Evolutionary conservation across 2,888 invertebrate species (phyloP).

Genomic region (Belgica antarctica): DNA sequence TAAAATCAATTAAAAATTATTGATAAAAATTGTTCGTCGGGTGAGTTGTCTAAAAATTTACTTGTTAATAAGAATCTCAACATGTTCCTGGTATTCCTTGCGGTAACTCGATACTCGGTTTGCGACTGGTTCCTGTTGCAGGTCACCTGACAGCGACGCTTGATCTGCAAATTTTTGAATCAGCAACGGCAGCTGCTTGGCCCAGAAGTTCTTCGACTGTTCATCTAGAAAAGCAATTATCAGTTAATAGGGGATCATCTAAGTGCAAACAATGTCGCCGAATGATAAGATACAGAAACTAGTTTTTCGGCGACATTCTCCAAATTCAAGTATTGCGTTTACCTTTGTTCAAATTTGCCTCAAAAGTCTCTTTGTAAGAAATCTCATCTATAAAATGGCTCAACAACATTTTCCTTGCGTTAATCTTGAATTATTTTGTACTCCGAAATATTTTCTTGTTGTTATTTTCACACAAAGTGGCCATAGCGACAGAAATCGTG

Average conservation of each 20-base stretch:
- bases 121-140: conserved; percentile 68
- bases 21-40: no score
- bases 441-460: no score
- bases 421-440: no score
- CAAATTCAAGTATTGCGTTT: not conserved
- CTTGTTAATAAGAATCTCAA: conserved; percentile 56
- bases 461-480: no score
- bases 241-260: not conserved
- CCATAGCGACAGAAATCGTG: no score
- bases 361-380: conserved; percentile 9
- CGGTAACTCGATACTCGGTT: conserved; percentile 79
- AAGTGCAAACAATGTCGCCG: not conserved
- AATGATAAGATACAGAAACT: conserved; percentile 5
- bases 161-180: conserved; percentile 80
- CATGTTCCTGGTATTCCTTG: conserved; percentile 74
- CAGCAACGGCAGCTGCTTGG: conserved; percentile 53
- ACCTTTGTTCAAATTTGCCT: conserved; percentile 35
- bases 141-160: conserved; percentile 74
- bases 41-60: conserved; percentile 49
- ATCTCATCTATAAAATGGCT: not conserved
- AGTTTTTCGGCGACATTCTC: not conserved
- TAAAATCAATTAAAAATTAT: no score
- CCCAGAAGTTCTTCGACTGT: conserved; percentile 17
- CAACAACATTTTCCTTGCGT: not conserved
- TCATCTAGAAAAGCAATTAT: conserved; percentile 13